Evolutionary conservation across 92 coral and sea anemone species (phyloP).

Genomic region (Porites rus): DNA sequence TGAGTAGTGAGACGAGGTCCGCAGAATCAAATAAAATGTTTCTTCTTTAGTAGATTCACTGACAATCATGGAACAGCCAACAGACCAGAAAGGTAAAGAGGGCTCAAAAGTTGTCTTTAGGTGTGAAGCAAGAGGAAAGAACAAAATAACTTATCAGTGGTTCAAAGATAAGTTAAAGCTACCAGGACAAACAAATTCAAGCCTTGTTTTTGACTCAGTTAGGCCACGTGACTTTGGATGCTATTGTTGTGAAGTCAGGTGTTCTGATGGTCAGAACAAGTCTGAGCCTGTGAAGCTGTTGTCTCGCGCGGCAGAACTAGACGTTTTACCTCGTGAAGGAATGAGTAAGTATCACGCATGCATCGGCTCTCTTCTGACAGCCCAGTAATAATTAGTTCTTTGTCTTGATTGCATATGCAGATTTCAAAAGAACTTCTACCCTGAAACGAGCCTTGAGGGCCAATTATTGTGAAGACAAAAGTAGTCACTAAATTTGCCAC

Average conservation of each 20-base stretch:
- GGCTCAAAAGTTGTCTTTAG: slow-evolving; percentile 15
- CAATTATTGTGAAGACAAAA: too few relatives aligned
- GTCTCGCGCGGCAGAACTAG: slow-evolving; percentile 5
- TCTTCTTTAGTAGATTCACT: background rate
- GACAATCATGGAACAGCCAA: background rate
- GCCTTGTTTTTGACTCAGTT: slow-evolving; percentile 13
- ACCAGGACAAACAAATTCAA: background rate
- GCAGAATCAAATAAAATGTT: background rate
- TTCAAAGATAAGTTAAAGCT: background rate
- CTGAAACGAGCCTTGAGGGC: too few relatives aligned
- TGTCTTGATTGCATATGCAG: too few relatives aligned
- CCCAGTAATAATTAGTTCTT: too few relatives aligned
- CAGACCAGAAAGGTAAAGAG: background rate
- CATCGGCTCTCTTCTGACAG: background rate
- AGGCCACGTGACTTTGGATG: slow-evolving; percentile 23
- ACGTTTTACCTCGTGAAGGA: slow-evolving; percentile 29
- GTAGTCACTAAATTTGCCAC: too few relatives aligned
- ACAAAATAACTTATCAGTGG: slow-evolving; percentile 8
- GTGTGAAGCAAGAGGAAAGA: background rate
- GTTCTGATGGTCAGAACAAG: background rate
- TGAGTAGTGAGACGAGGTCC: too few relatives aligned
- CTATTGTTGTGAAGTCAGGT: slow-evolving; percentile 9
- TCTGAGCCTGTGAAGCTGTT: background rate
- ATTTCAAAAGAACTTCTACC: too few relatives aligned
- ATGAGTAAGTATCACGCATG: slow-evolving; percentile 1